phyloP scores from a whole-genome alignment of 2,113 vertebrate genomes.

The Strix aluco region DNA sequence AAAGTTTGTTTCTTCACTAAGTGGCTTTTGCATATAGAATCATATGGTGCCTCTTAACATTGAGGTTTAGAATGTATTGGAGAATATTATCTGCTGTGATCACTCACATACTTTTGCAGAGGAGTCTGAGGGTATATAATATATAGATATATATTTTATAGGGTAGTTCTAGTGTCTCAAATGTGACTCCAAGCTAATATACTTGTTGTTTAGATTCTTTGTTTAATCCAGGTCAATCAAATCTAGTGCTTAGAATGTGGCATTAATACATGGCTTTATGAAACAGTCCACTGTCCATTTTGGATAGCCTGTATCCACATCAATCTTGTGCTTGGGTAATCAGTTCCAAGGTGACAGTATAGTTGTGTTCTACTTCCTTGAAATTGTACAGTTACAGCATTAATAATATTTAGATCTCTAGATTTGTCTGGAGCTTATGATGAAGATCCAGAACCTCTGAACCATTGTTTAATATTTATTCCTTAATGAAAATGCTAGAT shows the following conservation, averaged over 20 bases:
- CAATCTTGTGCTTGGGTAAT: not conserved
- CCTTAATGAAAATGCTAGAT: not conserved
- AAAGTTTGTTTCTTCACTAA: not conserved
- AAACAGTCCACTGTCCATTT: not conserved
- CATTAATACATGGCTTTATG: not conserved
- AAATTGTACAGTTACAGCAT: not conserved
- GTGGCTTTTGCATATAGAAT: not conserved
- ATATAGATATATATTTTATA: not conserved
- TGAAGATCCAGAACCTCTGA: not conserved
- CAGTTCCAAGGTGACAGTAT: not conserved
- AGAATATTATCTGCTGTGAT: not conserved
- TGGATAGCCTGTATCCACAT: not conserved
- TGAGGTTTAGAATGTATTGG: not conserved
- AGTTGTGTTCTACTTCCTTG: not conserved
- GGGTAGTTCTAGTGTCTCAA: not conserved
- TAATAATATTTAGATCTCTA: not conserved
- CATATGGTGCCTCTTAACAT: not conserved
- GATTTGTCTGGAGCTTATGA: not conserved
- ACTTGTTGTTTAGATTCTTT: not conserved
- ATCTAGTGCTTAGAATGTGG: not conserved
- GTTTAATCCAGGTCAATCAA: not conserved
- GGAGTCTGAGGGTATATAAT: not conserved
- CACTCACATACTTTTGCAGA: not conserved
- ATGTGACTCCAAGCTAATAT: not conserved
- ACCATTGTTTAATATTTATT: not conserved